A percentile compares a stretch with the other conserved stretches of the same genome.
Evolutionary conservation across 2,113 vertebrate species (phyloP).

Genomic region (Osmerus eperlanus): DNA sequence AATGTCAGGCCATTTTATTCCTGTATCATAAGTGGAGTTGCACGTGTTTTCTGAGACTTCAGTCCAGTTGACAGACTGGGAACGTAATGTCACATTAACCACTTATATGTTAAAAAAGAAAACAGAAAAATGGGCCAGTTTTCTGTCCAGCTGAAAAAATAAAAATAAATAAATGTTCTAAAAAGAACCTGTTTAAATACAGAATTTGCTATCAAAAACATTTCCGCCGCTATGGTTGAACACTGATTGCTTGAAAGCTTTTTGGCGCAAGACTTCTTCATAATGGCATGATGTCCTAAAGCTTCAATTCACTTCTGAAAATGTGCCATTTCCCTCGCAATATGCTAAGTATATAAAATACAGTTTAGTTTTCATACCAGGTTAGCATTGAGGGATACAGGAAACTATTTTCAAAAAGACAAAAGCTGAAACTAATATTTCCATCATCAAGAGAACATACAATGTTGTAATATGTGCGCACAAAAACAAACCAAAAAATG

Average conservation of each 20-base stretch:
- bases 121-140: neutral
- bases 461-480: too few relatives aligned
- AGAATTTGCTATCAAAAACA: constrained; percentile 8
- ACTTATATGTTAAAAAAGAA: constrained; percentile 9
- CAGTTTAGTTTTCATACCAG: neutral
- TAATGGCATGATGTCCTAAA: constrained; percentile 25
- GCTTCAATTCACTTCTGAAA: constrained; percentile 25
- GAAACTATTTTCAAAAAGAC: too few relatives aligned
- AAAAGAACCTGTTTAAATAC: constrained; percentile 13
- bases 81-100: constrained; percentile 23
- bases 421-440: too few relatives aligned
- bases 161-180: constrained; percentile 23
- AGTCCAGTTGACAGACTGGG: constrained; percentile 29
- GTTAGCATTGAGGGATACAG: too few relatives aligned
- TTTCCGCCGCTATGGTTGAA: constrained; percentile 14
- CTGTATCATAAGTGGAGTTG: constrained; percentile 3
- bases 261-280: neutral
- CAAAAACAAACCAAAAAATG: too few relatives aligned
- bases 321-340: constrained; percentile 18
- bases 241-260: constrained; percentile 4
- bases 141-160: neutral
- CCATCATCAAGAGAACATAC: too few relatives aligned
- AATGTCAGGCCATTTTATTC: constrained; percentile 24
- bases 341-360: constrained; percentile 7
- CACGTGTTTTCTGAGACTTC: constrained; percentile 24